phyloP scores from a whole-genome alignment of 2,797 vertebrate species.

The Pangasius larnaudii region DNA sequence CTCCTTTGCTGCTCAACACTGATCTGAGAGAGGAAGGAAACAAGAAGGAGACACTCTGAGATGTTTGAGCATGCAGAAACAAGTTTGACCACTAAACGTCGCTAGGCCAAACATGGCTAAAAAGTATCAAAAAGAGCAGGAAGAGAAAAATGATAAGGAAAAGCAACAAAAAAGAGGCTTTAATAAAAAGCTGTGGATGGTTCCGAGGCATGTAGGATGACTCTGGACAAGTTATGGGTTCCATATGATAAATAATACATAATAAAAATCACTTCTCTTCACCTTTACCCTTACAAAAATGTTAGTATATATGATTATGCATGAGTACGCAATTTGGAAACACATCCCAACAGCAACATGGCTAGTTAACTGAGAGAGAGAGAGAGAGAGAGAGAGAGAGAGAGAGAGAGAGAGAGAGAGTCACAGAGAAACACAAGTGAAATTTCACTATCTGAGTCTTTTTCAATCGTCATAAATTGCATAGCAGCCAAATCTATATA shows the following conservation, averaged over 20 bases:
- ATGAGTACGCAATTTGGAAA: neutral
- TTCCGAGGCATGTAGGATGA: neutral
- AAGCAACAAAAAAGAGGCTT: neutral
- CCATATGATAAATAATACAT: neutral
- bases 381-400: neutral
- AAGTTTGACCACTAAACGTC: neutral
- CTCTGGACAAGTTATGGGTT: neutral
- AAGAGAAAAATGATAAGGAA: neutral
- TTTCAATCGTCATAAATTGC: neutral
- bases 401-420: neutral
- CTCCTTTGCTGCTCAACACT: slow-evolving; percentile 93
- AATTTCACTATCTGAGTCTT: neutral
- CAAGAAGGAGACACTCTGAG: neutral
- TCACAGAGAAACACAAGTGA: neutral
- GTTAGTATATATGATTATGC: neutral
- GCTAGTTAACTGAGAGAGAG: neutral
- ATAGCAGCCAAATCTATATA: neutral
- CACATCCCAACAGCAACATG: too few species aligned
- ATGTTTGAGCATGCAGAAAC: neutral
- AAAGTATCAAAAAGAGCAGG: neutral
- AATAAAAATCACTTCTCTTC: neutral
- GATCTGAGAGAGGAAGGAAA: slow-evolving; percentile 75
- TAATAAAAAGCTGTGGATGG: neutral
- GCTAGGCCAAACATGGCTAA: neutral
- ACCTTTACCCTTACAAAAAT: neutral